Conservation (phyloP, 2,113 vertebrate genomes). For the Turnix velox region DNA sequence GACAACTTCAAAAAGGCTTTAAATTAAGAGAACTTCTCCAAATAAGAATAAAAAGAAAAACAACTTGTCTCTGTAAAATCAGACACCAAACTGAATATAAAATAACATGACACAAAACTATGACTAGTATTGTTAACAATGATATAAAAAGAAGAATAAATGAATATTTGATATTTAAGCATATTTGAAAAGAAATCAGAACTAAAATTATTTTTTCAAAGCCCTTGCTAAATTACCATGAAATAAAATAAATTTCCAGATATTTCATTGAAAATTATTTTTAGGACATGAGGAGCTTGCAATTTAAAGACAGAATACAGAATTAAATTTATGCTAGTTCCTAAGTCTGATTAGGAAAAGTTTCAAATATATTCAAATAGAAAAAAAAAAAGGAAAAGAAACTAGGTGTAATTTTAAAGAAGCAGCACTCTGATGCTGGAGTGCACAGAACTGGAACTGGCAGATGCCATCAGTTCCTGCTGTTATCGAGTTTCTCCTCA, state of each 20-base stretch:
- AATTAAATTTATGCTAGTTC: not conserved
- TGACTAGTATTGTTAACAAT: constrained; percentile 41
- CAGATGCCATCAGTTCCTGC: not conserved
- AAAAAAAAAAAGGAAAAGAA: not conserved
- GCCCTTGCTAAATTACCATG: not conserved
- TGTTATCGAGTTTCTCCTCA: not conserved
- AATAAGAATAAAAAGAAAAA: constrained; percentile 9
- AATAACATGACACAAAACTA: constrained; percentile 30
- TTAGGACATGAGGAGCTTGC: not conserved
- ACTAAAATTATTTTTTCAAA: not conserved
- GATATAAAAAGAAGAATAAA: constrained; percentile 36
- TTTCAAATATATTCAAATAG: not conserved
- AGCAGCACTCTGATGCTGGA: not conserved
- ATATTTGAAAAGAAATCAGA: not conserved
- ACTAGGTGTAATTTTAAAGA: not conserved
- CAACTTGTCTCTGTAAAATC: constrained; percentile 34
- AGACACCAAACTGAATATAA: constrained; percentile 46
- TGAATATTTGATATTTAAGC: not conserved
- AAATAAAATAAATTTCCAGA: not conserved
- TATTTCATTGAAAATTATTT: not conserved
- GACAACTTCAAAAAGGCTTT: constrained; percentile 45
- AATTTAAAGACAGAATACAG: not conserved
- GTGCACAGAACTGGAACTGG: not conserved
- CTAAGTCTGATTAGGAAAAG: not conserved
- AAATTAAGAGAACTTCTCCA: constrained; percentile 18